Conservation (phyloP, 2,113 vertebrate species). For the Colistium nudipinnis region DNA sequence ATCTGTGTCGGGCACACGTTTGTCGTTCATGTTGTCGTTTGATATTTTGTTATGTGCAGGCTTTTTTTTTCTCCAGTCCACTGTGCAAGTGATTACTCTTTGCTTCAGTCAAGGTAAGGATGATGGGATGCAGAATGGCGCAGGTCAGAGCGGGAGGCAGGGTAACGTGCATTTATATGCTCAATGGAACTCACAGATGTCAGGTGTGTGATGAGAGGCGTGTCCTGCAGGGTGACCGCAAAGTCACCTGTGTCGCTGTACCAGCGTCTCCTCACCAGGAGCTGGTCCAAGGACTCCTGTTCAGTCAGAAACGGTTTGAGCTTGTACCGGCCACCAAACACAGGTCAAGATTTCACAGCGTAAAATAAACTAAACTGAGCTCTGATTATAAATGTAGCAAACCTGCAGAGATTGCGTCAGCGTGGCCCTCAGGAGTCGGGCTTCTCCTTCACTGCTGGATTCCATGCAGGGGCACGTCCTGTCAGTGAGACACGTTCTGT, state of each 20-base stretch:
- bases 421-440: constrained; percentile 51
- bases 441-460: constrained; percentile 43
- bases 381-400: not conserved
- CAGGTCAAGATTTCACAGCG: not conserved
- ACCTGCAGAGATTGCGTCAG: constrained; percentile 74
- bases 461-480: constrained; percentile 61
- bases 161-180: not conserved
- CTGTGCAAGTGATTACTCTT: too few relatives aligned
- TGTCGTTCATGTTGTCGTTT: too few relatives aligned
- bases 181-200: constrained; percentile 58
- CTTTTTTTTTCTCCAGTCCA: too few relatives aligned
- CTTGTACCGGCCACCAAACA: too few relatives aligned
- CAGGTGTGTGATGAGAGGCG: constrained; percentile 50
- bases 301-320: not conserved
- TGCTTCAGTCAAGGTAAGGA: too few relatives aligned
- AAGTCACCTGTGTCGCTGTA: constrained; percentile 84
- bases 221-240: constrained; percentile 80
- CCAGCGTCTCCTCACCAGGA: constrained; percentile 67
- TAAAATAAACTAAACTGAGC: not conserved
- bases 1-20: not conserved
- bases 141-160: too few relatives aligned
- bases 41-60: too few relatives aligned
- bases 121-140: constrained; percentile 10
- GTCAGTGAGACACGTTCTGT: not conserved
- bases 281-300: constrained; percentile 70